Conservation (phyloP, 2,888 invertebrate genomes). For the Nemapogon koenigi region DNA sequence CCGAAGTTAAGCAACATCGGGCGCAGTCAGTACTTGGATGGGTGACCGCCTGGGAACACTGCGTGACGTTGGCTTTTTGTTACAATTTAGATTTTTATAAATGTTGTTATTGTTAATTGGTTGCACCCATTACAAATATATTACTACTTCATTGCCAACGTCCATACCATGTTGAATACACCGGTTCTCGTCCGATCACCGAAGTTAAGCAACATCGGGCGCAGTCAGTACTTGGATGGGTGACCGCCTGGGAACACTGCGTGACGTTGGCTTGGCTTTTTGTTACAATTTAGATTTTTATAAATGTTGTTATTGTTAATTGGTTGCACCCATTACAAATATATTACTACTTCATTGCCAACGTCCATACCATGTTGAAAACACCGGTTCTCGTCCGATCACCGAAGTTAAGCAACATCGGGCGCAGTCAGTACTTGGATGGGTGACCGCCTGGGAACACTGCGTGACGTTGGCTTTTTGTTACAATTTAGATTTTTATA, state of each 20-base stretch:
- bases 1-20: constrained; percentile 20
- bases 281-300: too few relatives aligned
- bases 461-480: constrained; percentile 19
- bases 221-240: constrained; percentile 22
- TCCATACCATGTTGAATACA: constrained; percentile 19
- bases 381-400: constrained; percentile 20
- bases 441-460: constrained; percentile 22
- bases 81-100: too few relatives aligned
- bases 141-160: too few relatives aligned
- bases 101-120: too few relatives aligned
- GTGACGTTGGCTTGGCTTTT: constrained; percentile 20
- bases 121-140: too few relatives aligned
- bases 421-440: constrained; percentile 22
- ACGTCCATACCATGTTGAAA: constrained; percentile 19
- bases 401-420: constrained; percentile 20
- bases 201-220: constrained; percentile 20
- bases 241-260: constrained; percentile 21
- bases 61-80: constrained; percentile 19
- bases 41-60: constrained; percentile 22
- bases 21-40: constrained; percentile 22
- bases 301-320: too few relatives aligned
- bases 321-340: too few relatives aligned
- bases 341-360: too few relatives aligned
- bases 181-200: constrained; percentile 20
- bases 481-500: too few relatives aligned